These are phyloP conservation scores for Papilio protenor DNA, from an alignment of 2,888 invertebrate species.

Conservation along the genomic window DNA sequence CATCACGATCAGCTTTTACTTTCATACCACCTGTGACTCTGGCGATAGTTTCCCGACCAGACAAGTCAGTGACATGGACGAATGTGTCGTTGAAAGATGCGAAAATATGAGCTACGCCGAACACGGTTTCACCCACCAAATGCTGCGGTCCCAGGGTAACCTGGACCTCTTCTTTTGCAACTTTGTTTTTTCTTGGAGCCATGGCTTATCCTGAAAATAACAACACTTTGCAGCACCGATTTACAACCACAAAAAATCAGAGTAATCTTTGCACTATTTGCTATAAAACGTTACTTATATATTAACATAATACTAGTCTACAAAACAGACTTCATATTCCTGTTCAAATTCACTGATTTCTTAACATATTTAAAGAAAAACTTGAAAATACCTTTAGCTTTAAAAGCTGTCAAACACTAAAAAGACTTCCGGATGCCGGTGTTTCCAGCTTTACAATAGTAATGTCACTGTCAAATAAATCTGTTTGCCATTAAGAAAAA, in stretches of 20 bases:
- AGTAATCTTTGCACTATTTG: conserved; percentile 62
- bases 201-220: conserved; percentile 86
- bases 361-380: conserved; percentile 58
- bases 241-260: conserved; percentile 75
- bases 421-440: conserved; percentile 62
- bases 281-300: conserved; percentile 45
- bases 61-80: conserved; percentile 99
- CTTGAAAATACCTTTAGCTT: conserved; percentile 73
- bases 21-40: conserved; percentile 99
- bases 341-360: conserved; percentile 50
- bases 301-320: conserved; percentile 46
- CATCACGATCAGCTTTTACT: conserved; percentile 99
- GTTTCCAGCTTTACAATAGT: conserved; percentile 46
- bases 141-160: conserved; percentile 98
- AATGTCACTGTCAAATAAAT: conserved; percentile 13
- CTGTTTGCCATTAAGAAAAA: conserved; percentile 30
- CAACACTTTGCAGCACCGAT: conserved; percentile 72
- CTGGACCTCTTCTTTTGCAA: conserved; percentile 98
- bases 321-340: conserved; percentile 58
- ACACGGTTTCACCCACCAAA: conserved; percentile 98
- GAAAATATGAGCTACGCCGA: conserved; percentile 99
- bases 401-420: conserved; percentile 81
- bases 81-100: conserved; percentile 99
- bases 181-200: conserved; percentile 99
- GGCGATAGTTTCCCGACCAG: conserved; percentile 97